Evolutionary conservation across 2,888 invertebrate species (phyloP).

Genomic region (Spisula subtruncata): DNA sequence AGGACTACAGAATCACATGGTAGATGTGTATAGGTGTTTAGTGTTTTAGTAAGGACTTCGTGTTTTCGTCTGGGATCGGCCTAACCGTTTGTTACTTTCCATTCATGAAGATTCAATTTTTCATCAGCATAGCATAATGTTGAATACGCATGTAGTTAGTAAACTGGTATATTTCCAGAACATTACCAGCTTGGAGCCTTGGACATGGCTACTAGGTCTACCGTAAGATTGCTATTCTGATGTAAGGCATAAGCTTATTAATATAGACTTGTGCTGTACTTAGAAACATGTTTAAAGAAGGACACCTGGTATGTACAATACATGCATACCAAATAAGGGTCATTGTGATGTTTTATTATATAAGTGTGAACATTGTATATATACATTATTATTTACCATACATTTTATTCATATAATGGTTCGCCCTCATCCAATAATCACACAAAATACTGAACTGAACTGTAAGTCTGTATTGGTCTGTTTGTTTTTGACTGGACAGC

Average conservation of each 20-base stretch:
- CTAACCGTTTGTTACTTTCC: neutral
- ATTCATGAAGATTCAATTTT: neutral
- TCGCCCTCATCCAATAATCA: neutral
- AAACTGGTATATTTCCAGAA: too few species aligned
- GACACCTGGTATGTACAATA: neutral
- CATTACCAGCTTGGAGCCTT: too few species aligned
- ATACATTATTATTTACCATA: constrained; percentile 4
- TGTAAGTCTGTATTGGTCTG: neutral
- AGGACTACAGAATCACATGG: too few species aligned
- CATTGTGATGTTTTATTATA: neutral
- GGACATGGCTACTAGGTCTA: too few species aligned
- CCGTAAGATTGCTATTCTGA: too few species aligned
- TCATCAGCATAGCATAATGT: neutral
- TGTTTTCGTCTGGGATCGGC: neutral
- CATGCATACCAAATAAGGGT: neutral
- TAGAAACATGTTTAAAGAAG: too few species aligned
- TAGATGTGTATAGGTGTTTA: too few species aligned
- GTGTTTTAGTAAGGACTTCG: neutral
- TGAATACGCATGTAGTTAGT: neutral
- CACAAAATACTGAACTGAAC: neutral
- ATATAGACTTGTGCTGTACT: too few species aligned
- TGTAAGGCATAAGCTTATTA: too few species aligned
- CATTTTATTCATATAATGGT: neutral
- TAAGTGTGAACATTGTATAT: constrained; percentile 13
- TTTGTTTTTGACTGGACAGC: too few species aligned